Percentiles rank a stretch among this genome's conserved stretches.
phyloP scores from a whole-genome alignment of 2,797 vertebrate genomes.

The Sebastiscus tertius region DNA sequence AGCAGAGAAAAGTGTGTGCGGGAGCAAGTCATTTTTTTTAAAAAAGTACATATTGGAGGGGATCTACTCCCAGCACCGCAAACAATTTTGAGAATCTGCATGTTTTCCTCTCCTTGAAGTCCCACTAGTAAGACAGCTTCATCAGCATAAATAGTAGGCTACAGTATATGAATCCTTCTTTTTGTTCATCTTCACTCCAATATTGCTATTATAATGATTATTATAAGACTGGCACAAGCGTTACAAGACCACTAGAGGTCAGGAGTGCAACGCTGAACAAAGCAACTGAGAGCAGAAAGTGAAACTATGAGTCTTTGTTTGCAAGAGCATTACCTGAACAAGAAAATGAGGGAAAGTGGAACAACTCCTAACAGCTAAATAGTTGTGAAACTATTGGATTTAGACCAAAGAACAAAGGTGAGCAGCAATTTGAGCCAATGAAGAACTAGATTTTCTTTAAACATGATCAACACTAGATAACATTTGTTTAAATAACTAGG shows the following conservation, averaged over 20 bases:
- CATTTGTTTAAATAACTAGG: neutral
- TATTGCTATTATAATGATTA: neutral
- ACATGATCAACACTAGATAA: neutral
- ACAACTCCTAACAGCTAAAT: neutral
- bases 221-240: neutral
- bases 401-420: neutral
- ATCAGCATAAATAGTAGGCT: neutral
- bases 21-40: fast-evolving
- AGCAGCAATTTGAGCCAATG: neutral
- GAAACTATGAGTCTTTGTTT: neutral
- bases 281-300: neutral
- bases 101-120: no score
- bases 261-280: neutral
- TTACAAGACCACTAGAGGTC: constrained; percentile 5
- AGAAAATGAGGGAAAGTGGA: neutral
- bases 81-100: no score
- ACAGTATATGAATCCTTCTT: neutral
- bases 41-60: no score
- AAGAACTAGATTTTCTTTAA: neutral
- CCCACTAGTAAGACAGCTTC: neutral
- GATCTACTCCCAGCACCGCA: no score
- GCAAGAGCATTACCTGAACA: neutral
- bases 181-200: neutral
- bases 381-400: neutral
- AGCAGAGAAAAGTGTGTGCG: no score